A percentile compares a stretch with the other conserved stretches of the same genome.
These are phyloP conservation scores for Porites divaricata DNA, from an alignment of 92 coral and sea anemone species.

Conservation along the genomic window DNA sequence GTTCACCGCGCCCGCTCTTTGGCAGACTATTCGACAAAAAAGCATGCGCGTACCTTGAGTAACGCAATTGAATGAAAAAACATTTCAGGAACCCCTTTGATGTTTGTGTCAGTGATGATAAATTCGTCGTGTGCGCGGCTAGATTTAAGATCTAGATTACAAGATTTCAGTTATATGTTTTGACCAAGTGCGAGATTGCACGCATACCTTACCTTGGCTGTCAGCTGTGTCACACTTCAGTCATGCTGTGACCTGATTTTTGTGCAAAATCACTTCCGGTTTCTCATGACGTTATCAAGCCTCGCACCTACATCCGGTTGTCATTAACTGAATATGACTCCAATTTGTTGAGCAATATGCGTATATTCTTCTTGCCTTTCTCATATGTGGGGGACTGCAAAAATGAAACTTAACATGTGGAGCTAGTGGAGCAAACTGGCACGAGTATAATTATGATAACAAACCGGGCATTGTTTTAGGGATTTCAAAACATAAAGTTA, in stretches of 20 bases:
- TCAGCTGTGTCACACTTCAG: not conserved
- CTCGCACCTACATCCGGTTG: not conserved
- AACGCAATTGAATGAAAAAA: not conserved
- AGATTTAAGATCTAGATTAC: too few relatives aligned
- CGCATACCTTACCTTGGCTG: not conserved
- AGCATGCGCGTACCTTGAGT: constrained; percentile 40
- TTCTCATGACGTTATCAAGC: not conserved
- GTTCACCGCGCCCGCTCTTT: constrained; percentile 24
- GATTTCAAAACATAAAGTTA: too few relatives aligned
- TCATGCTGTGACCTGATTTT: not conserved
- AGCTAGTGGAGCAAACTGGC: too few relatives aligned
- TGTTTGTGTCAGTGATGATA: not conserved
- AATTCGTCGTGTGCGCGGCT: not conserved
- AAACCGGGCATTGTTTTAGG: too few relatives aligned
- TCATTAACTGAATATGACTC: not conserved
- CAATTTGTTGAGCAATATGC: too few relatives aligned
- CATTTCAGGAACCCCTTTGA: not conserved
- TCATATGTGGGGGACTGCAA: too few relatives aligned
- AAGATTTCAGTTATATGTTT: too few relatives aligned
- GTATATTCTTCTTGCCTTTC: too few relatives aligned
- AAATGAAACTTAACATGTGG: too few relatives aligned
- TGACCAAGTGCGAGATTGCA: too few relatives aligned
- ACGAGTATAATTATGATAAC: too few relatives aligned
- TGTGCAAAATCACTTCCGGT: not conserved
- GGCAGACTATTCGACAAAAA: constrained; percentile 6